These are phyloP conservation scores for Apamea monoglypha DNA, from an alignment of 2,888 invertebrate genomes.

Conservation along the genomic window DNA sequence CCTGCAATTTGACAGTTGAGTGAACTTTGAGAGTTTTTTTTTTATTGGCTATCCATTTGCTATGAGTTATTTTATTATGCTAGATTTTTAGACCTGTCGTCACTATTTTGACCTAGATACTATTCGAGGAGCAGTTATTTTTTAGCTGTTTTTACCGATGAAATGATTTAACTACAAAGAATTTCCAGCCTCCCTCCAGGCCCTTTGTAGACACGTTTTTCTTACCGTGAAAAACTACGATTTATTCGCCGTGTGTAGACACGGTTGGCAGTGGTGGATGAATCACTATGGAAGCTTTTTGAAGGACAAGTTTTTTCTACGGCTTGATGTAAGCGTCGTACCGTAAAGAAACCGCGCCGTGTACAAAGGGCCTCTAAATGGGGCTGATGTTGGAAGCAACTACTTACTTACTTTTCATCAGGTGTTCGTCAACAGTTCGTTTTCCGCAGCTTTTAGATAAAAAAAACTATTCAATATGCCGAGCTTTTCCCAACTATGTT, in stretches of 20 bases:
- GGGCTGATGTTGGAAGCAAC: neutral
- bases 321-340: too few species aligned
- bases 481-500: neutral
- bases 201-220: too few species aligned
- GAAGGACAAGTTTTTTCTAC: too few species aligned
- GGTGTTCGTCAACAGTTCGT: too few species aligned
- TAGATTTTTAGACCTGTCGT: constrained; percentile 24
- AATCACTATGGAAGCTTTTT: too few species aligned
- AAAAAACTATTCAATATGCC: neutral
- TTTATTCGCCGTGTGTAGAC: too few species aligned
- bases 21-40: constrained; percentile 63
- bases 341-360: too few species aligned
- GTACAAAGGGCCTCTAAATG: too few species aligned
- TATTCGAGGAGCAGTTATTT: neutral
- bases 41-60: constrained; percentile 30
- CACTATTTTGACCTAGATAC: constrained; percentile 40
- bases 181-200: too few species aligned
- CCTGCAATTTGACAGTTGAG: constrained; percentile 73
- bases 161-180: neutral
- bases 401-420: neutral
- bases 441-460: too few species aligned
- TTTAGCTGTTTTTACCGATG: neutral
- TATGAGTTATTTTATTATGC: constrained; percentile 13
- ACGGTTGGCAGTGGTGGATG: too few species aligned
- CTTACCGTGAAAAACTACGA: too few species aligned